Conservation (phyloP, 2,888 invertebrate species). For the Drosophila neonasuta region DNA sequence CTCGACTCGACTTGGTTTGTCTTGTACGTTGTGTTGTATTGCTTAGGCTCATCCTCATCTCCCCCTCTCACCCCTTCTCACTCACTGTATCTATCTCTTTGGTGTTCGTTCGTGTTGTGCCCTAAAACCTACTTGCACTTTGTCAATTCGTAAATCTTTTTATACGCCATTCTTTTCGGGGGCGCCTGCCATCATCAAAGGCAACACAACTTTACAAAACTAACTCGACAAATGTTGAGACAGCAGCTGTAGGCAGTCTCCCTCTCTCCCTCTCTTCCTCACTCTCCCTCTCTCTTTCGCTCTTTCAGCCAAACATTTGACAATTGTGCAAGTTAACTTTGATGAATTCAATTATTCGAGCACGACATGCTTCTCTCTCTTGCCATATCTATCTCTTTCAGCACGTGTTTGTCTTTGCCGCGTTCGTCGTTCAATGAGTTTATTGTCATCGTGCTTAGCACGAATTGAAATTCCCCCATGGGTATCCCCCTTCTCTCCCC, state of each 20-base stretch:
- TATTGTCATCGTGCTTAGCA: constrained; percentile 67
- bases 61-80: background rate
- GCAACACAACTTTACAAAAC: constrained; percentile 67
- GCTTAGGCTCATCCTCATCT: constrained; percentile 49
- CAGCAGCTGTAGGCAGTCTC: constrained; percentile 40
- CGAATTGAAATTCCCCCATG: constrained; percentile 68
- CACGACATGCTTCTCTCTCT: constrained; percentile 34
- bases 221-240: constrained; percentile 58
- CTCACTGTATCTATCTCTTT: background rate
- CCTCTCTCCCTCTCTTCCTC: background rate
- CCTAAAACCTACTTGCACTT: constrained; percentile 67
- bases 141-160: constrained; percentile 78
- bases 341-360: constrained; percentile 76
- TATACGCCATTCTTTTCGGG: constrained; percentile 54
- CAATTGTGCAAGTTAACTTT: constrained; percentile 78
- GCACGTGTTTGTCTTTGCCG: constrained; percentile 64
- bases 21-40: background rate
- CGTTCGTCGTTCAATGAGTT: constrained; percentile 64
- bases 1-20: background rate
- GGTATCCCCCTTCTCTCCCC: background rate
- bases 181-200: constrained; percentile 66
- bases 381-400: constrained; percentile 34
- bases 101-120: constrained; percentile 40
- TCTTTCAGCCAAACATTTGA: constrained; percentile 40
- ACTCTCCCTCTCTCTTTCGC: background rate